Evolutionary conservation across 2,113 vertebrate genomes (phyloP), one percentile per base, ranked within the genome.

Genomic region (Marmota monax): DNA sequence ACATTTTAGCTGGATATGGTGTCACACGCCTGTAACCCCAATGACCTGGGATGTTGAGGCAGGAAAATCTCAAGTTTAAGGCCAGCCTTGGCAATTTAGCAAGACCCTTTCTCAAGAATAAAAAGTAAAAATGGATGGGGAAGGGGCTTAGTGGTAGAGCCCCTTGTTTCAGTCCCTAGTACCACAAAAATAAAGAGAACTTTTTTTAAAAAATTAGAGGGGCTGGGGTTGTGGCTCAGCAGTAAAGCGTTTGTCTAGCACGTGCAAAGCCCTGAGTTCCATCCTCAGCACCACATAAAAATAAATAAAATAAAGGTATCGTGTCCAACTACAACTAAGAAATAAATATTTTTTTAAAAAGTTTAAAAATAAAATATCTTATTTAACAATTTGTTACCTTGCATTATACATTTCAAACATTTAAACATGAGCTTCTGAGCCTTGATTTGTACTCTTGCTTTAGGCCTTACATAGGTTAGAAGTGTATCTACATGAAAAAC

Each of bases 391-490:
- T 80, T 74, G 37, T 95, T 95, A 76, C 51, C 84, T 84, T 86
- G 77, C 96, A 7, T 77, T 70, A 53, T 45, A 83, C 45, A 48
- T 92, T 96, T 84, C 72, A 82, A 90, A 94, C 95, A 80, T 73
- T 94, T 96, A 93, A 92, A 61, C 79, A 86, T 37, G 92, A 92
- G 85, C 29, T 83, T 45, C 4, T 82, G 23, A n/a, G 37, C 65
- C 51, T 93, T 53, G 91, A 51, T 87, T 72, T 92, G 70, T 83
- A 90, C 45, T 87, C 63, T 69, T 90, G 34, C 39, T 45, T 29
- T 53, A 78, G 32, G 45, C 11, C 83, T 34, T 89, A 80, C 48
- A 18, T 84, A 39, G 82, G 84, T 88, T 82, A 92, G 16, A 76
- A 17, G 48, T 51, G n/a, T 32, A 39, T 20, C 37, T 65, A 65